Conservation (phyloP, 1,140 invertebrate species). For the Glossosoma conforme region DNA sequence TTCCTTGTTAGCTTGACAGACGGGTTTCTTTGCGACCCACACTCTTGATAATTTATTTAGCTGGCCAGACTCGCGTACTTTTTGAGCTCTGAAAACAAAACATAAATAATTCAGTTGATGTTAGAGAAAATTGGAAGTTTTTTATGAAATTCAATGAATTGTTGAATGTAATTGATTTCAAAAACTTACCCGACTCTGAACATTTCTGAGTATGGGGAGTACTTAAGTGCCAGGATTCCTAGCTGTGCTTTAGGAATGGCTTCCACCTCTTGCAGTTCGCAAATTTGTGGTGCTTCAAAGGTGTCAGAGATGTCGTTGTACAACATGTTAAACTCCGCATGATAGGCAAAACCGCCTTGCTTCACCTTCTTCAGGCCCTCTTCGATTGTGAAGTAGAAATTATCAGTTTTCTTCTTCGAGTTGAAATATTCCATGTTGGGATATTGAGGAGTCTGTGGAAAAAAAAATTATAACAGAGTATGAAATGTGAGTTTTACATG, state of each 20-base stretch:
- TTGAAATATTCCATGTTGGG: conserved; percentile 26
- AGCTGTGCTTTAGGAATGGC: conserved; percentile 17
- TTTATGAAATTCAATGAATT: background rate
- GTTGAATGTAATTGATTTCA: background rate
- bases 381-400: conserved; percentile 24
- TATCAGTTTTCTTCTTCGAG: conserved; percentile 21
- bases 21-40: conserved; percentile 26
- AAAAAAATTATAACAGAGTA: background rate
- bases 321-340: conserved; percentile 21
- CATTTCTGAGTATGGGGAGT: conserved; percentile 27
- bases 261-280: conserved; percentile 28
- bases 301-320: conserved; percentile 24
- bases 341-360: conserved; percentile 25
- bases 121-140: no score
- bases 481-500: background rate
- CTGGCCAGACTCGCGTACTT: conserved; percentile 23
- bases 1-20: conserved; percentile 26
- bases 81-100: conserved; percentile 22
- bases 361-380: conserved; percentile 19
- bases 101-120: background rate
- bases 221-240: conserved; percentile 22
- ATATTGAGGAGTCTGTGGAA: conserved; percentile 18
- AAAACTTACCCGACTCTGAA: conserved; percentile 25
- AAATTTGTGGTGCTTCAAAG: conserved; percentile 28
- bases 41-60: conserved; percentile 17